Evolutionary conservation across 2,113 vertebrate species (phyloP), one percentile per base, ranked within the genome.

Genomic region (Rhabdornis inornatus): DNA sequence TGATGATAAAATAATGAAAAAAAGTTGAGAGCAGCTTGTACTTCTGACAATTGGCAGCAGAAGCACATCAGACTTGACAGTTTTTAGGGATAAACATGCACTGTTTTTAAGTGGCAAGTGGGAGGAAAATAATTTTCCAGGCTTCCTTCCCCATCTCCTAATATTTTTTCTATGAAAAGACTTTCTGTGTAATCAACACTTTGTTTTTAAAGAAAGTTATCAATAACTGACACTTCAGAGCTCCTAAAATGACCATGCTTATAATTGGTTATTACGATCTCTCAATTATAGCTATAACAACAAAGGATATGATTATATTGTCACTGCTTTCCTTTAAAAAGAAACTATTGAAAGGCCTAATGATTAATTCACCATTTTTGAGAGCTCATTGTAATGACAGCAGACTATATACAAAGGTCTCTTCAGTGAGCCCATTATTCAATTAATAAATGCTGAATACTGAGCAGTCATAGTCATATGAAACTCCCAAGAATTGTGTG

Each of bases 291-390:
- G 45, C 37, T 91, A 70, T 25, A 94, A 88, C 93, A 96, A 96
- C 96, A 95, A 95, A 96, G 92, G 89, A 95, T 92, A 91, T 92
- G 89, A 96, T 97, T 97, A 96, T 96, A 97, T 87, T 96, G 96
- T 96, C 94, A 95, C 40, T 96, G 79, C 90, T 92, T 96, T 95
- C 80, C 96, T 96, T 97, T 95, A 97, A 90, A 96, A 97, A 97
- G 95, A 97, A 98, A 96, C 94, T 93, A 94, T 96, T 95, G 94
- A 98, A 97, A 97, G 90, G 88, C 90, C 91, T 97, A 97, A 97
- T 97, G 97, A 98, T 97, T 97, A 98, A 98, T 97, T 94, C 83
- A 97, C 91, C 87, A 89, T 96, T 97, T 97, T 97, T 87, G 96
- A 97, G 96, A 96, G 94, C 94, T 97, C 95, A 80, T 86, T 96